phyloP scores from a whole-genome alignment of 2,113 vertebrate genomes.

The sheep (Ovis aries) region ARS-UI_Ramb_v3.0 NC_056065.1:52629501-52630000 shows the following conservation, averaged over 20 bases:
- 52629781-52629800: background rate
- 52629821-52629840: no score
- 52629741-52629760: background rate
- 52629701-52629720: background rate
- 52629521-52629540: no score
- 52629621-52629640: background rate
- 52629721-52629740: accelerated
- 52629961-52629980: background rate
- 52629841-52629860: background rate
- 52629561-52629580: no score
- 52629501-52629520: no score
- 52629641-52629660: background rate
- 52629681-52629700: background rate
- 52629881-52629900: background rate
- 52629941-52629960: background rate
- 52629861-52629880: background rate
- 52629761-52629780: background rate
- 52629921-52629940: background rate
- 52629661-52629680: background rate
- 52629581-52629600: no score
- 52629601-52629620: no score
- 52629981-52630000: background rate
- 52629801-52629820: background rate
- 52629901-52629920: background rate
- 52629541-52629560: no score